Percentiles rank a stretch among this genome's conserved stretches.
These are phyloP conservation scores for Proteles cristata DNA, from an alignment of 2,113 vertebrate species.

Conservation along the genomic window DNA sequence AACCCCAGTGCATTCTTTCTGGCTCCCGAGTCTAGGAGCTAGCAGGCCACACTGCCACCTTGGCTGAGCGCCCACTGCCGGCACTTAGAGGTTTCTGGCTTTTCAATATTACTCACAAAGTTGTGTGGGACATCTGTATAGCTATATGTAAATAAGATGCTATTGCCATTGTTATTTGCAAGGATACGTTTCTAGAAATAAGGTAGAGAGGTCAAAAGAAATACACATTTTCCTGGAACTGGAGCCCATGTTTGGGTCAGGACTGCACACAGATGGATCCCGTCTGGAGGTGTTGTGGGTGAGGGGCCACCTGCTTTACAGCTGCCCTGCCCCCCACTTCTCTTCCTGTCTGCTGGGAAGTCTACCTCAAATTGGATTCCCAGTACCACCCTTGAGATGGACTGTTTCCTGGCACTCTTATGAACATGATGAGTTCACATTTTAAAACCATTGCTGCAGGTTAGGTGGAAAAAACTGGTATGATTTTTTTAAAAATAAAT, in stretches of 20 bases:
- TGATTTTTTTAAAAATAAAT: background rate
- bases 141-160: background rate
- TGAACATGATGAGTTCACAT: background rate
- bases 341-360: background rate
- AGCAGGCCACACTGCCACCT: fast-evolving
- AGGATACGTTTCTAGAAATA: conserved; percentile 35
- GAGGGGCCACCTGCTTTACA: background rate
- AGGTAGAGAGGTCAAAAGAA: background rate
- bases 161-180: conserved; percentile 28
- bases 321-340: fast-evolving
- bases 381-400: background rate
- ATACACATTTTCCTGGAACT: background rate
- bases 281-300: background rate
- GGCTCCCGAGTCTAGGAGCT: background rate
- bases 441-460: background rate
- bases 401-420: background rate
- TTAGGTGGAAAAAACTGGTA: background rate
- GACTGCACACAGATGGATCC: background rate
- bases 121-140: conserved; percentile 10
- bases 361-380: background rate
- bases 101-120: conserved; percentile 33
- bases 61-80: background rate
- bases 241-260: background rate
- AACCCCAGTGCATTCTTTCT: background rate
- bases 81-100: background rate